phyloP scores from a whole-genome alignment of 35 echinoderm and acorn worm species.

The Strongylocentrotus purpuratus region DNA sequence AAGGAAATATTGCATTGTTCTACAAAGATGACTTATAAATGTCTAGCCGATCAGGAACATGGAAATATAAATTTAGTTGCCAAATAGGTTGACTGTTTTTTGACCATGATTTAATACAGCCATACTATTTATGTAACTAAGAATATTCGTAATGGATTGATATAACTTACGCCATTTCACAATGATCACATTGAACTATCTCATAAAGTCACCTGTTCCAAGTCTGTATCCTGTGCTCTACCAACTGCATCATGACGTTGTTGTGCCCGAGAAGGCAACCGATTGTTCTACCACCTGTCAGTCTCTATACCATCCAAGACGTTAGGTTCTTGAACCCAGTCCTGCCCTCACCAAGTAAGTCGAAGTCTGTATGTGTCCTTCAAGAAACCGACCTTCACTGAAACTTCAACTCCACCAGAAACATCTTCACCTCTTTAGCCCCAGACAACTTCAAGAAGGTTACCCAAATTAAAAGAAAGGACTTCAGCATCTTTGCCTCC shows the following conservation, averaged over 20 bases:
- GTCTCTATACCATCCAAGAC: not conserved
- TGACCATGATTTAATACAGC: not conserved
- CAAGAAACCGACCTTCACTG: not conserved
- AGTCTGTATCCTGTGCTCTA: not conserved
- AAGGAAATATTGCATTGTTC: not conserved
- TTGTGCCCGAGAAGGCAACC: not conserved
- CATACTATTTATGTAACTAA: not conserved
- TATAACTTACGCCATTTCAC: not conserved
- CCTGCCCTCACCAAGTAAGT: not conserved
- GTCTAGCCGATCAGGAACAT: no score
- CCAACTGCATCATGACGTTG: not conserved
- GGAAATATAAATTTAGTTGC: not conserved
- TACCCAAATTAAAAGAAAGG: not conserved
- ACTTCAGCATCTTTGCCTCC: not conserved
- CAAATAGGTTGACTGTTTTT: not conserved
- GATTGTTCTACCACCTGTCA: not conserved
- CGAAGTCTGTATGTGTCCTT: not conserved
- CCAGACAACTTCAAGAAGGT: not conserved
- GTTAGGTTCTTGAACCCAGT: not conserved
- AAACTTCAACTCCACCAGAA: not conserved
- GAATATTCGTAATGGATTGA: not conserved
- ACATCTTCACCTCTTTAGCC: not conserved
- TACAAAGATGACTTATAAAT: no score
- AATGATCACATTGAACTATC: not conserved
- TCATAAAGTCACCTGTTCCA: not conserved